Base-by-base conservation (phyloP, 2,888 invertebrate species). In the Frankliniella intonsa region DNA sequence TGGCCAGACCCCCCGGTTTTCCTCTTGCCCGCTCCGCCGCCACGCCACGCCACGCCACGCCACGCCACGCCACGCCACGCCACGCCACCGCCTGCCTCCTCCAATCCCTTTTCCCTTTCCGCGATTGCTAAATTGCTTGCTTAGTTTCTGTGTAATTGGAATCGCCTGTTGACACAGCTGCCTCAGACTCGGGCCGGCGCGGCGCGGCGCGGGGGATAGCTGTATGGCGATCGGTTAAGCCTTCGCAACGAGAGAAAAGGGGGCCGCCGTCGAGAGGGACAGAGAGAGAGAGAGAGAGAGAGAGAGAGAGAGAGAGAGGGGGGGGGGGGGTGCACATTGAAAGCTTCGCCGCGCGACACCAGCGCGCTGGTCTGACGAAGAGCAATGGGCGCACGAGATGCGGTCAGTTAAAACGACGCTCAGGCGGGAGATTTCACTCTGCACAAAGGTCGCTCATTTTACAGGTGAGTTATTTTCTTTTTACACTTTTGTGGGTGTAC, bases 121-220 rank as follows among this genome's bases (percentile, higher is more conserved):
- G 19, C 69, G 25, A 76, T 76, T 25, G 69, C 69, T 76, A 76
- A 76, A 76, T 76, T 76, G 69, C 69, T 76, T 76, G 69, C 69
- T 76, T 76, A 76, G 69, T 76, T 76, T 76, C 69, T 76, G 69
- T 76, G 69, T 76, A 25, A 76, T 76, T 76, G 69, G 69, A 76
- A 76, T 22, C 22, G 69, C 22, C 69, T 76, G 69, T 76, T 76
- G 69, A 76, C 69, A 25, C 69, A 76, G 69, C 69, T 76, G 69
- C 69, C 69, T 76, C 69, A 25, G 69, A 0, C 69, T 2, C 25
- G 69, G 62, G n/a, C 62, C 17, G 62, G 62, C 17, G 17, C 11
- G 62, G 19, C 62, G 14, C 62, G 19, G 55, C 55, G 55, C 62
- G 17, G 62, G 62, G 14, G 62, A 17, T 14, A 12, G 55, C 55